These are phyloP conservation scores for Synergus itoensis DNA, from an alignment of 2,888 invertebrate genomes.

Conservation along the genomic window DNA sequence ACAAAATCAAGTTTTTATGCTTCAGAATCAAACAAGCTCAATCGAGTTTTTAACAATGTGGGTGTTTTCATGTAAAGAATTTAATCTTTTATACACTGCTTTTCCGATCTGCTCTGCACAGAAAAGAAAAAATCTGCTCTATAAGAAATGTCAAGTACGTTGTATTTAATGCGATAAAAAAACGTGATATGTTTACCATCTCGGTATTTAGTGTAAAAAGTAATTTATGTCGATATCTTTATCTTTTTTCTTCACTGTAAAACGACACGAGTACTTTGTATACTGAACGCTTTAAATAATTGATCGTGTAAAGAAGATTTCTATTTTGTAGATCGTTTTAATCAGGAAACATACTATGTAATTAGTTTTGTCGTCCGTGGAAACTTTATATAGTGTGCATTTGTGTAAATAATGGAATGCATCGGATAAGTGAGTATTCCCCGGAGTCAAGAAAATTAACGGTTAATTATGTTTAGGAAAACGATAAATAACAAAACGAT, in stretches of 20 bases:
- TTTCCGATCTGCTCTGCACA: not conserved
- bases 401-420: conserved; percentile 67
- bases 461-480: conserved; percentile 47
- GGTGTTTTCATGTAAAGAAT: conserved; percentile 1
- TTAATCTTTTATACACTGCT: conserved; percentile 35
- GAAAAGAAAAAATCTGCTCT: not conserved
- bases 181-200: conserved; percentile 23
- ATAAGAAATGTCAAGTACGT: conserved; percentile 19
- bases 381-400: conserved; percentile 60
- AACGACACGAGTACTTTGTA: conserved; percentile 20
- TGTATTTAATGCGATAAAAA: conserved; percentile 13
- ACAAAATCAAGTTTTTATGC: conserved; percentile 9
- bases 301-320: conserved; percentile 19
- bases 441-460: conserved; percentile 44
- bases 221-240: conserved; percentile 32
- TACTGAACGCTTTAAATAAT: conserved; percentile 17
- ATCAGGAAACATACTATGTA: not conserved
- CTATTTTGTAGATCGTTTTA: conserved; percentile 34
- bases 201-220: conserved; percentile 27
- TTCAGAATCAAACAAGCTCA: conserved; percentile 8
- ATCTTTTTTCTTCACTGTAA: conserved; percentile 7
- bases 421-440: conserved; percentile 50
- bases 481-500: conserved; percentile 45
- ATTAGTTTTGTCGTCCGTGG: conserved; percentile 8
- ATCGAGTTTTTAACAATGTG: conserved; percentile 18